Base-by-base conservation (phyloP, 2,888 invertebrate species). In the Xylota segnis region DNA sequence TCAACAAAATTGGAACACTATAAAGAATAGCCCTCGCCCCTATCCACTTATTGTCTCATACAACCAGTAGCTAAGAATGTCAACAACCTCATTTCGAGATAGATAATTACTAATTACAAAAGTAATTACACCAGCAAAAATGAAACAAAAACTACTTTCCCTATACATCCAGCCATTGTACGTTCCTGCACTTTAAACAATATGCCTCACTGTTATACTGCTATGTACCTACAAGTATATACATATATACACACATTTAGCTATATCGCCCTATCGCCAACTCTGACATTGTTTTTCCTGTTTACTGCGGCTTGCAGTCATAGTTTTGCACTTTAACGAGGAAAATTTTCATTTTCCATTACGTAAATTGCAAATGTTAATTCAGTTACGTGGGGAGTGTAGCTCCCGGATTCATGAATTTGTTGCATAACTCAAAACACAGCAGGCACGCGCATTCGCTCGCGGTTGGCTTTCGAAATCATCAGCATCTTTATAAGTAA, bases 331-430 rank as follows among this genome's bases (percentile, higher is more conserved):
- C 14, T 54, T 18, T 43, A 45, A 45, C 34, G 45, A 58, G 58
- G 58, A 71, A 71, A 32, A 23, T 71, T 34, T 58, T 18, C 56
- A 58, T 32, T 58, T 45, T 58, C 18, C 58, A 32, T 71, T 71
- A 71, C 70, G 70, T 71, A 71, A 71, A 14, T 32, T 45, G 43
- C 68, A 70, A 52, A 70, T 70, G 58, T 54, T 54, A 58, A 71
- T 58, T 45, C n/a, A 58, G 43, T 71, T 40, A 54, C 52, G 40
- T n/a, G 10, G 56, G 12, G 12, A 70, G 40, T 70, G 40, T 43
- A 43, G 10, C 14, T 23, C 40, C 2, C 43, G 10, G 68, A 70
- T 70, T 56, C 56, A 56, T 56, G 43, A 32, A 54, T 50, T 23
- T 23, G 45, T 58, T 58, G 70, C 58, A 71, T 58, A 71, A 71